Evolutionary conservation across 92 coral and sea anemone genomes (phyloP).

Genomic region (Parazoanthus atlanticus): DNA sequence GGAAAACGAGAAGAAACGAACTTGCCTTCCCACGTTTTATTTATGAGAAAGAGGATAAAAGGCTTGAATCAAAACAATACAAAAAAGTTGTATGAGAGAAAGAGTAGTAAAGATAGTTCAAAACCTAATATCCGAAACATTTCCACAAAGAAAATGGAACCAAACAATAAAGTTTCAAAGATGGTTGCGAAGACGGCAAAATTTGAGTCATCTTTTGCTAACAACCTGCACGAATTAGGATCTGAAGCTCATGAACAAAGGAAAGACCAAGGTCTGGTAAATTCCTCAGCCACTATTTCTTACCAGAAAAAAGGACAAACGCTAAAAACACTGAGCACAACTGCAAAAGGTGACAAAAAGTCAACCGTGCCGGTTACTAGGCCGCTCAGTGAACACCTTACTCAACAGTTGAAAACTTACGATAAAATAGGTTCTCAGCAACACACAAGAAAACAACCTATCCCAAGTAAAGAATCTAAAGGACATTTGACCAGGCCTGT

Average conservation of each 20-base stretch:
- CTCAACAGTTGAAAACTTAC: neutral
- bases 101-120: neutral
- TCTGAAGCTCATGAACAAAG: neutral
- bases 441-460: neutral
- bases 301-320: neutral
- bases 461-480: neutral
- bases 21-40: neutral
- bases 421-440: neutral
- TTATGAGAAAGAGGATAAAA: neutral
- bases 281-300: neutral
- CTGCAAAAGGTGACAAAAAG: neutral
- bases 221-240: conserved; percentile 29
- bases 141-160: neutral
- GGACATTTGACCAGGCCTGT: neutral
- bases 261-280: neutral
- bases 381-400: neutral
- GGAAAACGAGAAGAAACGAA: neutral
- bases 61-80: neutral
- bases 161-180: neutral
- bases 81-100: neutral
- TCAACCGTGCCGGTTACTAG: neutral
- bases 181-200: neutral
- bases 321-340: neutral
- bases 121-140: neutral
- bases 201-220: neutral